Base-by-base conservation (phyloP, 2,888 invertebrate species). In the Coleophora flavipennella region DNA sequence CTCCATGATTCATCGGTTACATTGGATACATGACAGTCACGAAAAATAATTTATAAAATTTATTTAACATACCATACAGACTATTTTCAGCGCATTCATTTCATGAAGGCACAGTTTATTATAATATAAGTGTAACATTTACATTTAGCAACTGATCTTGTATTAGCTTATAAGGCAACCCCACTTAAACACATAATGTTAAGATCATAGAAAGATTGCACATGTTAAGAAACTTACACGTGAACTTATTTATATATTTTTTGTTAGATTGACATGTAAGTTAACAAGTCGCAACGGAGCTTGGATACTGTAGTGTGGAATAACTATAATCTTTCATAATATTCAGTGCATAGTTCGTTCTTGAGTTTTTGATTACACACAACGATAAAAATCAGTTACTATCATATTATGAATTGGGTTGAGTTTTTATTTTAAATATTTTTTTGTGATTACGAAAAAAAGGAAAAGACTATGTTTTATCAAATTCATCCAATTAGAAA, bases 211-310 rank as follows among this genome's bases (percentile, higher is more conserved):
- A 66, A 59, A 72, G 60, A 71, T 67, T 67, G 83, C 83, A 83
- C 83, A 70, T 83, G 83, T 83, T 83, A 83, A 65, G 68, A 77
- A 79, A 68, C 63, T 62, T 67, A 72, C 83, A 83, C 83, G 67
- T 65, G 67, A 62, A 78, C 67, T 76, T 69, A 77, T 76, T 78
- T 83, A 78, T 81, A 74, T 77, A 72, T 80, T 83, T 20, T 72
- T 77, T 79, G 80, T 83, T 77, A 57, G 63, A 59, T 80, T 80
- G 79, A 67, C 38, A 79, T 72, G 69, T 74, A 77, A 69, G 50
- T 46, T 62, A 68, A 64, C 58, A 56, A 55, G 53, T 50, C 59
- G 51, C 48, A 57, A 58, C 61, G 61, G 69, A 69, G 67, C 67
- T 70, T 64, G 57, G 45, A 51, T 48, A 44, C 47, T 35, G 20